A percentile compares a stretch with the other conserved stretches of the same genome.
phyloP scores from a whole-genome alignment of 2,888 invertebrate species.

The Encarsia formosa region DNA sequence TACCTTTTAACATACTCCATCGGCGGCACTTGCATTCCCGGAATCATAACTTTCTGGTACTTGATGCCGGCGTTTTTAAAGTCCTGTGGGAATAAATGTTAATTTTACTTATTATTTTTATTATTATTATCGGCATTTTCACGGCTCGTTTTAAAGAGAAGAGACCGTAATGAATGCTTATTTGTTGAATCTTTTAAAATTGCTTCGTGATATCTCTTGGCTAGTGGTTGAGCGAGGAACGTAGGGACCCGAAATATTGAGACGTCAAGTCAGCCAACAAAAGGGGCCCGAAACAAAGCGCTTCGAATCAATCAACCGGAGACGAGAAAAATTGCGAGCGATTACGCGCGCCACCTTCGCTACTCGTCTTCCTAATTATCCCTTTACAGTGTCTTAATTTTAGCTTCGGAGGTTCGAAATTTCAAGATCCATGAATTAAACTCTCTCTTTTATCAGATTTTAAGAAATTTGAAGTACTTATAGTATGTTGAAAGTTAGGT shows the following conservation, averaged over 20 bases:
- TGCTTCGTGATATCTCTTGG: conserved; percentile 15
- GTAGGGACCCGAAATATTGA: neutral
- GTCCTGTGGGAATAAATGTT: conserved; percentile 52
- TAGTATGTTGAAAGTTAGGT: too few species aligned
- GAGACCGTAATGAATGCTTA: too few species aligned
- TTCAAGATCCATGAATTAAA: too few species aligned
- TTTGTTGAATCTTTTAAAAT: too few species aligned
- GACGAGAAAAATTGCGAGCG: conserved; percentile 16
- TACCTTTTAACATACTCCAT: conserved; percentile 48
- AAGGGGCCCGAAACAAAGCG: conserved; percentile 7
- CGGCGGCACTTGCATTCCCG: conserved; percentile 55
- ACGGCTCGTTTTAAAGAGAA: too few species aligned
- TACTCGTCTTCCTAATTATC: neutral
- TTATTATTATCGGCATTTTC: too few species aligned
- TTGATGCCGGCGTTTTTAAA: conserved; percentile 48
- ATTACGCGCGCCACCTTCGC: conserved; percentile 25
- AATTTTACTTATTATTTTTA: too few species aligned
- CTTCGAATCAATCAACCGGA: conserved; percentile 15
- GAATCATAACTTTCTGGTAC: conserved; percentile 55
- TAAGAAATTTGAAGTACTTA: too few species aligned
- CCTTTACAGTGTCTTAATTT: too few species aligned
- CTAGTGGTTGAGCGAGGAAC: neutral
- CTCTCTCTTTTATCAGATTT: too few species aligned
- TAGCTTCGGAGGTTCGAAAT: too few species aligned
- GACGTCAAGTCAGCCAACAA: neutral